Evolutionary conservation across 2,888 invertebrate genomes (phyloP).

Genomic region (Seladonia tumulorum): DNA sequence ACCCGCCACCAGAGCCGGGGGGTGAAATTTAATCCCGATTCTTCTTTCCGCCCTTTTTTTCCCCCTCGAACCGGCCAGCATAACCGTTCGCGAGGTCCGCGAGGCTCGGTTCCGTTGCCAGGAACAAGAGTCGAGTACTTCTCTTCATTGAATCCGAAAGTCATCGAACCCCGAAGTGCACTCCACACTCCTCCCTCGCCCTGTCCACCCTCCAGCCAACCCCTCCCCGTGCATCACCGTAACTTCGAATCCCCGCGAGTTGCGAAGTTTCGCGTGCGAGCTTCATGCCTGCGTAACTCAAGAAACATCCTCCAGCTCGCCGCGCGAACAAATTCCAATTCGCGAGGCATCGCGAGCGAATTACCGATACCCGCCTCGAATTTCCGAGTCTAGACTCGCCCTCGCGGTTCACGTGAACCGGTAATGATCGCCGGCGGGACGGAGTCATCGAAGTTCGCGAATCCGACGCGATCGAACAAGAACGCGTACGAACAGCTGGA

Average conservation of each 20-base stretch:
- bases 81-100: neutral
- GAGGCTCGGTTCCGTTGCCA: neutral
- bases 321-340: neutral
- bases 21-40: conserved; percentile 10
- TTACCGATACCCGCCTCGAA: conserved; percentile 17
- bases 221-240: neutral
- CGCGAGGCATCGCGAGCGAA: conserved; percentile 1
- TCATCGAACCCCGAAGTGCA: conserved; percentile 19
- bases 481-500: neutral
- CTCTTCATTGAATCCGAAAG: conserved; percentile 21
- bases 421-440: neutral
- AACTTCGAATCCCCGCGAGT: conserved; percentile 31
- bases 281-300: conserved; percentile 10
- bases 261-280: conserved; percentile 25
- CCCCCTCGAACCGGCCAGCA: neutral
- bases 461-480: neutral
- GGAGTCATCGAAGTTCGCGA: neutral
- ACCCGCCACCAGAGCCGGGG: neutral
- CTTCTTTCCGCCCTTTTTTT: neutral
- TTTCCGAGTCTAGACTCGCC: conserved; percentile 1
- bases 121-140: conserved; percentile 18
- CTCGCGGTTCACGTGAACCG: neutral
- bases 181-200: conserved; percentile 16
- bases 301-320: neutral
- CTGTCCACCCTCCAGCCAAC: neutral